Percentiles rank a stretch among this genome's conserved stretches.
Evolutionary conservation across 2,113 vertebrate genomes (phyloP).

Genomic region (Alexandromys fortis): DNA sequence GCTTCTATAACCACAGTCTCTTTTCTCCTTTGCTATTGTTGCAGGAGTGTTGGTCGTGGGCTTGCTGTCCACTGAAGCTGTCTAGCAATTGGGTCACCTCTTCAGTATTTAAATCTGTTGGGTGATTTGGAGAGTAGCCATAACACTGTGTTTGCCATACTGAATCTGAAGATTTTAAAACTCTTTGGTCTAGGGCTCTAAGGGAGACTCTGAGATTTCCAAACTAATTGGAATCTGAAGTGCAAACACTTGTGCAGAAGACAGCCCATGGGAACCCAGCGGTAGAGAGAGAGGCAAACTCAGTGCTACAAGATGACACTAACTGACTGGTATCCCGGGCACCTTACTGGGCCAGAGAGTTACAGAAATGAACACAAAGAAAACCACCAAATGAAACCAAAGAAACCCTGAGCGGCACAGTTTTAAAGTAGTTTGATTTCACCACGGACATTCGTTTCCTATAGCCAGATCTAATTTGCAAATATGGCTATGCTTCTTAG

Average conservation of each 20-base stretch:
- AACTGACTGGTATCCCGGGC: background rate
- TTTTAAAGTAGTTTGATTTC: slow-evolving; percentile 29
- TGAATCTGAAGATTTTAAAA: slow-evolving; percentile 27
- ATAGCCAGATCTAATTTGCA: slow-evolving; percentile 1
- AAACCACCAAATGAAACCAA: background rate
- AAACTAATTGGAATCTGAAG: background rate
- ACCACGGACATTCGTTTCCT: background rate
- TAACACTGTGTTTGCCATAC: background rate
- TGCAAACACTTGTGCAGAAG: background rate
- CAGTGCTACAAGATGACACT: background rate
- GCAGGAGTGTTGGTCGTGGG: background rate
- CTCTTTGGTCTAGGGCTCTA: background rate
- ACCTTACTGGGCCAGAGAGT: background rate
- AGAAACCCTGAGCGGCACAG: background rate
- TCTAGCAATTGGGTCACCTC: background rate
- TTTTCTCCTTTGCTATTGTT: background rate
- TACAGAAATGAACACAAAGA: background rate
- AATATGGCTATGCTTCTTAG: slow-evolving; percentile 3
- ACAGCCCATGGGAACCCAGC: background rate
- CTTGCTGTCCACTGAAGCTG: background rate
- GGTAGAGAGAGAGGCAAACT: background rate
- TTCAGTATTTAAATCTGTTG: slow-evolving; percentile 1
- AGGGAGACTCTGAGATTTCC: slow-evolving; percentile 32
- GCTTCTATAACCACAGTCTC: background rate
- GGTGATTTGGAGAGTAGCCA: slow-evolving; percentile 3